Percentiles rank a stretch among this genome's conserved stretches.
Conservation (phyloP, 1,140 invertebrate species). For the Babylonia areolata region DNA sequence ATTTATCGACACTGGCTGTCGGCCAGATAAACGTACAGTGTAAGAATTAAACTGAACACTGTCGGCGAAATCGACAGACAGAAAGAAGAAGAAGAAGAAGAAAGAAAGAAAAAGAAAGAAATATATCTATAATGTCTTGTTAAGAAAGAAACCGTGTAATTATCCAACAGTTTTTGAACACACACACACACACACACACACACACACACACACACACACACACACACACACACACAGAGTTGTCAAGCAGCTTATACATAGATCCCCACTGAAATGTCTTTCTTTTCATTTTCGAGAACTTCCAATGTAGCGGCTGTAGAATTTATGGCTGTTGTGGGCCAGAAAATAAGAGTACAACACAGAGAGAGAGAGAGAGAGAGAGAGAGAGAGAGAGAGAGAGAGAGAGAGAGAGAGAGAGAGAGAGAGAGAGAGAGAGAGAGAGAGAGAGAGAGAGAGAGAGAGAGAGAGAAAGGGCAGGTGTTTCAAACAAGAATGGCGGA, state of each 20-base stretch:
- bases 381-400: background rate
- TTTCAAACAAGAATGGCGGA: too few species aligned
- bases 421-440: background rate
- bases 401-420: slow-evolving; percentile 7
- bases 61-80: background rate
- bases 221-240: too few species aligned
- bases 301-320: too few species aligned
- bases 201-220: slow-evolving; percentile 10
- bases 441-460: slow-evolving; percentile 29
- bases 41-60: background rate
- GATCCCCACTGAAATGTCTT: too few species aligned
- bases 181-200: slow-evolving; percentile 4
- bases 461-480: slow-evolving; percentile 18
- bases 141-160: too few species aligned
- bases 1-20: too few species aligned
- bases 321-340: too few species aligned
- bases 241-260: too few species aligned
- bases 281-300: too few species aligned
- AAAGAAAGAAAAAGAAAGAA: background rate
- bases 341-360: background rate
- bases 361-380: background rate
- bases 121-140: background rate
- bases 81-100: background rate
- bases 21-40: too few species aligned
- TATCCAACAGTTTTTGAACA: background rate